These are phyloP conservation scores for Noturus placidus DNA, from an alignment of 2,113 vertebrate species.

Conservation along the genomic window DNA sequence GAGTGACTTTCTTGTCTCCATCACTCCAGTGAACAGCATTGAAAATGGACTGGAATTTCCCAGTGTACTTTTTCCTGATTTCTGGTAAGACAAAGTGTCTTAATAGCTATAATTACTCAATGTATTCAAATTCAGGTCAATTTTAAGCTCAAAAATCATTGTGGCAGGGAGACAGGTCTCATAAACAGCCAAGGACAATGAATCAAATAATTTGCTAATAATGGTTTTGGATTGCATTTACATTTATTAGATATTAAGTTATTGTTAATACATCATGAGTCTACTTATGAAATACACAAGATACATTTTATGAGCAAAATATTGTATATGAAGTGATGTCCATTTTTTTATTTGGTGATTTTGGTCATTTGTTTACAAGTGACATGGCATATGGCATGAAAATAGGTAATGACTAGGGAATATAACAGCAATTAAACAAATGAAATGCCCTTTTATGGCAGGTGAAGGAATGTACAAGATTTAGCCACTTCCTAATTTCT, in stretches of 20 bases:
- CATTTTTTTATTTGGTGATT: not conserved
- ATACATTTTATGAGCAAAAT: not conserved
- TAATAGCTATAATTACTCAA: not conserved
- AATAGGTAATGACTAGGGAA: not conserved
- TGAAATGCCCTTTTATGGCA: not conserved
- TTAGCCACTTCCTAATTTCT: conserved; percentile 1
- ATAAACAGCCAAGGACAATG: not conserved
- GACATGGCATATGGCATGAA: not conserved
- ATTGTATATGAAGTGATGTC: not conserved
- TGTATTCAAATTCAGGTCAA: not conserved
- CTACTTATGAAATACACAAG: not conserved
- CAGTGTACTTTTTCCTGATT: not conserved
- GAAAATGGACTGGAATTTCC: not conserved
- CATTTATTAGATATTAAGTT: not conserved
- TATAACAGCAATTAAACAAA: not conserved
- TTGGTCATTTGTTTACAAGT: not conserved
- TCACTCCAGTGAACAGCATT: not conserved
- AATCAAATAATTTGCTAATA: not conserved
- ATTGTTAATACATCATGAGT: not conserved
- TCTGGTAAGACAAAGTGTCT: conserved; percentile 16
- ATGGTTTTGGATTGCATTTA: not conserved
- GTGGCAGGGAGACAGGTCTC: not conserved
- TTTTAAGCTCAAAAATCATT: not conserved
- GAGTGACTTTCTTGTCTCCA: not conserved
- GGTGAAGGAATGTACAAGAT: not conserved